These are phyloP conservation scores for Apotomis betuletana DNA, from an alignment of 2,888 invertebrate genomes.

Conservation along the genomic window DNA sequence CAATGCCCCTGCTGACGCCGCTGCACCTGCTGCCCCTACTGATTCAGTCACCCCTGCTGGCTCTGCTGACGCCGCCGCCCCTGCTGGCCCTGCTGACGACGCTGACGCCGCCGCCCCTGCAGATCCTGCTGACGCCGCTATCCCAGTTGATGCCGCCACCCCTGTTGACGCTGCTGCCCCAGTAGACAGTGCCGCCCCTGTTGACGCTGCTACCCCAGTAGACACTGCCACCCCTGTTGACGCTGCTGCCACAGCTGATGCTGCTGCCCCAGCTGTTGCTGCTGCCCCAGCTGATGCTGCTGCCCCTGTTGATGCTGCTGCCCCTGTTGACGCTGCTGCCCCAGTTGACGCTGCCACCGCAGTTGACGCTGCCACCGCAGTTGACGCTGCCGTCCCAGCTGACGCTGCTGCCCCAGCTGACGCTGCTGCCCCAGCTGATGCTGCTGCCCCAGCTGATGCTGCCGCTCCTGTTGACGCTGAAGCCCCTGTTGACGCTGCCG, in stretches of 20 bases:
- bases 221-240: background rate
- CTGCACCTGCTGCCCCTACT: background rate
- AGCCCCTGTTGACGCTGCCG: conserved; percentile 6
- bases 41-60: background rate
- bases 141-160: no score
- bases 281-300: conserved; percentile 52
- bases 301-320: conserved; percentile 30
- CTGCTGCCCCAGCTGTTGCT: background rate
- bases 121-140: background rate
- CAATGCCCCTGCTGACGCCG: background rate
- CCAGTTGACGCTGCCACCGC: conserved; percentile 36
- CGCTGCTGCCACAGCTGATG: conserved; percentile 52
- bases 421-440: conserved; percentile 7
- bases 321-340: conserved; percentile 51
- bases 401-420: conserved; percentile 43
- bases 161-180: background rate
- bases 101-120: background rate
- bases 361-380: conserved; percentile 38
- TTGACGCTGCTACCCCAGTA: conserved; percentile 51
- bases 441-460: background rate
- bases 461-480: background rate
- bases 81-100: background rate
- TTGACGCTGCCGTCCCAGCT: conserved; percentile 25
- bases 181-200: background rate
- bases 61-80: background rate